Conservation (phyloP, 1,140 invertebrate genomes). For the Tribolium madens region DNA sequence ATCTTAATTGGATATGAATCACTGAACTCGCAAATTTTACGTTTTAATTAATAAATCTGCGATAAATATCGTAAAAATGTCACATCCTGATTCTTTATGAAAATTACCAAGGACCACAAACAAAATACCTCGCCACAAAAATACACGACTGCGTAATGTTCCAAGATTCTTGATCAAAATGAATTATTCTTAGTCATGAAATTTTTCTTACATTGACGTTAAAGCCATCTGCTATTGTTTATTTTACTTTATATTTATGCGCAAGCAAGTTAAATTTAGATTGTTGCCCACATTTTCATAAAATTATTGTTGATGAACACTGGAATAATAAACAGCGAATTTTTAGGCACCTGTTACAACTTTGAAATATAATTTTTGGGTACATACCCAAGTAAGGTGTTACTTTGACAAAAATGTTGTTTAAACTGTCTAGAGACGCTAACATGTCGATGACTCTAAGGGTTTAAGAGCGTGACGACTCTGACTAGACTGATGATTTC, state of each 20-base stretch:
- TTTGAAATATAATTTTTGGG: neutral
- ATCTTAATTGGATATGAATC: slow-evolving; percentile 33
- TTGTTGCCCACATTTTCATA: slow-evolving; percentile 9
- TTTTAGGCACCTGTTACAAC: slow-evolving; percentile 8
- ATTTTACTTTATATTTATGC: slow-evolving; percentile 31
- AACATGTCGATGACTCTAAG: slow-evolving; percentile 10
- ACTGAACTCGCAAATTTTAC: neutral
- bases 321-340: neutral
- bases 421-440: neutral
- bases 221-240: slow-evolving; percentile 29
- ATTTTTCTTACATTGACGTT: slow-evolving; percentile 18
- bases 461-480: slow-evolving; percentile 22
- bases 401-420: neutral
- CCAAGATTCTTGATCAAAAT: neutral
- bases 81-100: slow-evolving; percentile 24
- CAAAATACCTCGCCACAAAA: slow-evolving; percentile 6
- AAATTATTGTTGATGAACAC: slow-evolving; percentile 1
- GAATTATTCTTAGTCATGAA: slow-evolving; percentile 23
- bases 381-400: neutral
- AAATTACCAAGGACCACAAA: slow-evolving; percentile 25
- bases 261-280: slow-evolving; percentile 22
- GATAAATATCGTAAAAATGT: slow-evolving; percentile 30
- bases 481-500: slow-evolving; percentile 20
- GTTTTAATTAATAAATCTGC: slow-evolving; percentile 28
- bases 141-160: neutral